A percentile compares a stretch with the other conserved stretches of the same genome.
Evolutionary conservation across 2,797 vertebrate species (phyloP).

Genomic region (Centropyge bicolor): DNA sequence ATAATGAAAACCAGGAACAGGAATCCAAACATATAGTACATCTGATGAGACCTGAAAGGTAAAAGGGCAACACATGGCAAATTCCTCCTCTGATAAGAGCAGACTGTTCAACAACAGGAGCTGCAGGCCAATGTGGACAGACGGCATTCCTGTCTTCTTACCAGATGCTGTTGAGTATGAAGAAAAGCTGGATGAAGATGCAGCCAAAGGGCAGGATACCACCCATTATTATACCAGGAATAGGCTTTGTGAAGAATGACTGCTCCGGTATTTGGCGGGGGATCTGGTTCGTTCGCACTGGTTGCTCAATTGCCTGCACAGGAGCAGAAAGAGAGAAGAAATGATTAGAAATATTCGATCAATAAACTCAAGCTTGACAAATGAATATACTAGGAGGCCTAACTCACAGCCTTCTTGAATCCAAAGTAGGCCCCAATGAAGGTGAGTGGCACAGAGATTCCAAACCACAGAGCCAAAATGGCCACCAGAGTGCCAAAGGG

Average conservation of each 20-base stretch:
- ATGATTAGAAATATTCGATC: neutral
- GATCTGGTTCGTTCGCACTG: conserved; percentile 92
- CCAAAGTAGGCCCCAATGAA: conserved; percentile 93
- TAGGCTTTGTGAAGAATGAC: conserved; percentile 91
- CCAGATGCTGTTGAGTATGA: conserved; percentile 96
- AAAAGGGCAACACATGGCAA: rapidly evolving
- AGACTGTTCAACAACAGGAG: neutral
- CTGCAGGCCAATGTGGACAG: neutral
- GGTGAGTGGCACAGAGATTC: conserved; percentile 93
- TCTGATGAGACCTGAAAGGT: conserved; percentile 91
- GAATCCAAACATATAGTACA: conserved; percentile 97
- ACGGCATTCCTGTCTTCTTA: conserved; percentile 69
- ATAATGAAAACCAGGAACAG: conserved; percentile 95
- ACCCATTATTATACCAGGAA: conserved; percentile 91
- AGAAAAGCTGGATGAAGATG: conserved; percentile 95
- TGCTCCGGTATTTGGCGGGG: conserved; percentile 90
- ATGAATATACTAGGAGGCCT: neutral
- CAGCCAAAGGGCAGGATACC: conserved; percentile 94
- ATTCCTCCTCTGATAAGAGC: rapidly evolving
- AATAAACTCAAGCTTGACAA: neutral
- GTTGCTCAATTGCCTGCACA: conserved; percentile 88
- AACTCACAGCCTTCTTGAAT: conserved; percentile 91
- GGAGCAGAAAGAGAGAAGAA: neutral
- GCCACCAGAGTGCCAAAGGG: conserved; percentile 91
- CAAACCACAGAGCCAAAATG: conserved; percentile 93